Base-by-base conservation (phyloP, 2,797 vertebrate species). In the Rhyacichthys aspro region DNA sequence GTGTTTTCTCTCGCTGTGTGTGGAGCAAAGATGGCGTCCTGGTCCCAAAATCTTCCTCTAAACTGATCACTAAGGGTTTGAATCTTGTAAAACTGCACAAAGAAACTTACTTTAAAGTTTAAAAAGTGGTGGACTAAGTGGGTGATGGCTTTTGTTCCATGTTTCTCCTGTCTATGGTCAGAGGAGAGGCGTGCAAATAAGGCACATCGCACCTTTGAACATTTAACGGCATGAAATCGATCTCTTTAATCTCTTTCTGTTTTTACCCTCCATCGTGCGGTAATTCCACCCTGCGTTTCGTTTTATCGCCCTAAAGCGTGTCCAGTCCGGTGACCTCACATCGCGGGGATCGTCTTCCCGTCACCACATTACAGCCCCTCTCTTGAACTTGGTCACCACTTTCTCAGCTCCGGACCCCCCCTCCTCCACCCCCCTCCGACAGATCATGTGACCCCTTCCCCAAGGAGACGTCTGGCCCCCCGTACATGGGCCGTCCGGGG, bases 341-440 rank as follows among this genome's bases (percentile, higher is more conserved):
- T 91, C 88, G 80, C 60, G 28, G 43, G 11, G 78, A 86, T 92
- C 83, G 55, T 32, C 12, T 89, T 75, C 71, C 84, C 49, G 14
- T 54, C 86, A 86, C 76, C 82, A 73, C 79, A 83, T 87, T 78
- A 73, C 69, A 47, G 39, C 44, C 76, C 66, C 47, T 47, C 34
- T 74, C 65, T 67, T 81, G 78, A 86, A 82, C 84, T 67, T 47
- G 41, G 39, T 50, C 48, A 39, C 54, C 16, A 55, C 64, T 67
- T 33, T 53, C 61, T 64, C 55, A 16, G 36, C 53, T 59, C 14
- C 18, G 55, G 43, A 65, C 39, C 47, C 72, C 72, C 67, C 64
- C 63, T 79, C 59, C 23, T 28, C 23, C 7, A 6, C 23, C 23
- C 45, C 69, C 60, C 70, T 64, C 70, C 70, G 7, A 15, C 44